Percentiles rank a stretch among this genome's conserved stretches.
phyloP scores from a whole-genome alignment of 37 sponge, comb jelly and placozoan species.

The Bolinopsis microptera region DNA sequence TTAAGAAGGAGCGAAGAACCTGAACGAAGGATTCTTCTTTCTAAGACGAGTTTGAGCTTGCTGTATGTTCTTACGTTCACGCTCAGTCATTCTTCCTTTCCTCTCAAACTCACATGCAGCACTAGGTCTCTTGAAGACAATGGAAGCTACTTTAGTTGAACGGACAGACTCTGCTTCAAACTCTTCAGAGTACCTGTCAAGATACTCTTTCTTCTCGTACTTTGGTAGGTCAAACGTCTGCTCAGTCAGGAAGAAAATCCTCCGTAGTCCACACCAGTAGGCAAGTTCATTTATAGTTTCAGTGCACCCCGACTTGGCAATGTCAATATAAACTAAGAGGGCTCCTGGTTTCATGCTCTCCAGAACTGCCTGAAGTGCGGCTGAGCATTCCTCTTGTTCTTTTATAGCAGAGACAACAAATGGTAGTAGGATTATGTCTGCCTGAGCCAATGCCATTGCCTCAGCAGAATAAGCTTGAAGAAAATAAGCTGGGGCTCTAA shows the following conservation, averaged over 20 bases:
- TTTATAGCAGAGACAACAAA: slow-evolving; percentile 19
- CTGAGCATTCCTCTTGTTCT: neutral
- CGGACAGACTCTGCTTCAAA: slow-evolving; percentile 26
- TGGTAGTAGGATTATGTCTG: slow-evolving; percentile 47
- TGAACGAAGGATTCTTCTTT: slow-evolving; percentile 14
- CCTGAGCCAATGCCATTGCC: slow-evolving; percentile 39
- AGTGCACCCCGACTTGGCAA: neutral
- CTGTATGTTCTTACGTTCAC: slow-evolving; percentile 19
- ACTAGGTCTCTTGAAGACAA: slow-evolving; percentile 45
- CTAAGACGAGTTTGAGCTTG: slow-evolving; percentile 12
- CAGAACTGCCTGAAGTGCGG: slow-evolving; percentile 35
- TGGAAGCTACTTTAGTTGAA: neutral
- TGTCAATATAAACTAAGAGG: slow-evolving; percentile 16
- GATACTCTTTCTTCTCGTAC: slow-evolving; percentile 56
- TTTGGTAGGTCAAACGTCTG: neutral
- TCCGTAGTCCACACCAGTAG: slow-evolving; percentile 52
- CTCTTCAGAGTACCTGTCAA: neutral
- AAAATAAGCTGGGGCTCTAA: slow-evolving; percentile 18
- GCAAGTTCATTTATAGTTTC: slow-evolving; percentile 30
- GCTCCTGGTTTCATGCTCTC: slow-evolving; percentile 57
- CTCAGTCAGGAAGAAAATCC: slow-evolving; percentile 44
- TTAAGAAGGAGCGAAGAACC: slow-evolving; percentile 40
- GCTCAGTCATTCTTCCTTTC: neutral
- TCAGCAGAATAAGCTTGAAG: slow-evolving; percentile 63
- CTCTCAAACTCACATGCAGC: slow-evolving; percentile 10